Percentiles rank a stretch among this genome's conserved stretches.
These are phyloP conservation scores for Pseudotriccus pelzelni DNA, from an alignment of 2,797 vertebrate genomes.

Conservation along the genomic window DNA sequence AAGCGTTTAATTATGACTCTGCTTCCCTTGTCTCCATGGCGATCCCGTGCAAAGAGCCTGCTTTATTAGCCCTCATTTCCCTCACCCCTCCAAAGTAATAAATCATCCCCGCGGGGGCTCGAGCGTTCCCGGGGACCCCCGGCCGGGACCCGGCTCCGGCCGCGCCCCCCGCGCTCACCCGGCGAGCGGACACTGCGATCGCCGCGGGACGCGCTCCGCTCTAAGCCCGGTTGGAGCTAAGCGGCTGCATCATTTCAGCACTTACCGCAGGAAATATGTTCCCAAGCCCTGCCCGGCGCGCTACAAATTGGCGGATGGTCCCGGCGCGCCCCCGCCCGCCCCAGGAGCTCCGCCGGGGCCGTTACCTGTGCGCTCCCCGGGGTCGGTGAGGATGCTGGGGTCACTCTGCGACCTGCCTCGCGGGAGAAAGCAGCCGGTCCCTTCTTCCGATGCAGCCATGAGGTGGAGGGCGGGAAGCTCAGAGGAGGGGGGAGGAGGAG, in stretches of 20 bases:
- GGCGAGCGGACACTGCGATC: background rate
- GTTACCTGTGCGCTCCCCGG: conserved; percentile 85
- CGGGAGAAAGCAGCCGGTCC: conserved; percentile 84
- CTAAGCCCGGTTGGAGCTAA: background rate
- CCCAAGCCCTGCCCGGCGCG: background rate
- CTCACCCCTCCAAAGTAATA: conserved; percentile 16
- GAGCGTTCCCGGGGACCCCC: background rate
- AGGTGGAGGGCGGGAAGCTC: conserved; percentile 62
- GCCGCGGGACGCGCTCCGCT: background rate
- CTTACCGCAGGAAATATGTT: background rate
- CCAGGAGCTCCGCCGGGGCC: background rate
- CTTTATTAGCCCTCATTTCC: conserved; percentile 56
- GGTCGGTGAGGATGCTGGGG: conserved; percentile 90
- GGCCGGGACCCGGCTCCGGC: background rate
- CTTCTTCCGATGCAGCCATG: conserved; percentile 89
- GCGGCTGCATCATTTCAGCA: background rate
- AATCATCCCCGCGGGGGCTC: background rate
- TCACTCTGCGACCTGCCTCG: conserved; percentile 93
- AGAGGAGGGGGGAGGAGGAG: conserved; percentile 40
- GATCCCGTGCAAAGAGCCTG: conserved; percentile 59
- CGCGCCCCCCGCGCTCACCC: background rate
- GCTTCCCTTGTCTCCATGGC: conserved; percentile 77
- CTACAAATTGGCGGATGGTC: background rate
- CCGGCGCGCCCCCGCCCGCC: background rate
- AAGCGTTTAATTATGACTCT: conserved; percentile 72